Evolutionary conservation across 2,797 vertebrate genomes (phyloP), one percentile per base, ranked within the genome.

Genomic region (Atherinosoma microstoma): DNA sequence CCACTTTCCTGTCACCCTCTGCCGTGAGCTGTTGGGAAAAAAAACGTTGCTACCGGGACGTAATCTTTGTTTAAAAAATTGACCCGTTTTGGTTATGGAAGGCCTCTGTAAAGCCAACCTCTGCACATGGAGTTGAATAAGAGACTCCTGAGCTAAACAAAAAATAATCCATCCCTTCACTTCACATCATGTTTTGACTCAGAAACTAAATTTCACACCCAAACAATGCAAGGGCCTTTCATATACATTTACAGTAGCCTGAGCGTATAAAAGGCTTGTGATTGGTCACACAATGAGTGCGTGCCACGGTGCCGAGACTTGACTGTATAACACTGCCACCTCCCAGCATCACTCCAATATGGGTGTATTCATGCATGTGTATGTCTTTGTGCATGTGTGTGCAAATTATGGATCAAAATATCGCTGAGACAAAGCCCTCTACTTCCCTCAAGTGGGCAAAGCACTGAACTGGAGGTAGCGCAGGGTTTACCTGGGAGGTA

Each of bases 361-460:
- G 29, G 22, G 58, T 47, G 70, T 60, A 61, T 75, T 32, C 34
- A 38, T 0, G 1, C 47, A 18, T 1, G 9, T 57, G 35, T 42
- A 8, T 51, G 47, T 53, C 7, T 54, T 54, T 22, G 20, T 57
- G 54, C 12, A 38, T 15, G 62, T 30, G 59, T 67, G 68, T 67
- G 45, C 18, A 68, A 4, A 51, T 32, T 67, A n/a, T 0, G 0
- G 38, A 56, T 61, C 49, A 36, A 74, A 76, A 66, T 70, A 61
- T 70, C 34, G 51, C 53, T 9, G 11, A 70, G 70, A n/a, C 27
- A 40, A 89, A 90, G 92, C 86, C 65, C 88, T 92, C 84, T 90
- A 86, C 90, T 91, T 71, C 89, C 90, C 87, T 84, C 91, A 64
- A 84, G 92, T 92, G 91, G 86, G 42, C n/a, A 65, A 70, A 75